These are phyloP conservation scores for Papilio xuthus DNA, from an alignment of 1,140 invertebrate species.

Conservation along the genomic window DNA sequence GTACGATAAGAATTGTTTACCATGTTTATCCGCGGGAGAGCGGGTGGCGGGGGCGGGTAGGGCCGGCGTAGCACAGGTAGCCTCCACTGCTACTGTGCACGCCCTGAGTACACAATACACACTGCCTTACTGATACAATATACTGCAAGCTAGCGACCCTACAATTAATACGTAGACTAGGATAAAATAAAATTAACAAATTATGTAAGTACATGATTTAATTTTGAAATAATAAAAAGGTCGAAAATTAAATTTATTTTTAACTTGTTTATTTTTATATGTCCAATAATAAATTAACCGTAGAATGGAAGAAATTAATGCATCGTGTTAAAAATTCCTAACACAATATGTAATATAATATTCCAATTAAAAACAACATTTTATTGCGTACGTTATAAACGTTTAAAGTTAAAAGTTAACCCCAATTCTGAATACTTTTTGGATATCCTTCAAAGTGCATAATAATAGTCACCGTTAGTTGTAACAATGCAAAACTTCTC, in stretches of 20 bases:
- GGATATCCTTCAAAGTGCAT: not conserved
- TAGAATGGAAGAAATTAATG: too few species aligned
- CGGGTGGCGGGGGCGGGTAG: slow-evolving; percentile 55
- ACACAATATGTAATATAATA: too few species aligned
- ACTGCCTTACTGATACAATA: slow-evolving; percentile 58
- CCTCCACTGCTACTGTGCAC: slow-evolving; percentile 70
- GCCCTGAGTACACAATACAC: slow-evolving; percentile 77
- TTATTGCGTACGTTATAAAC: too few species aligned
- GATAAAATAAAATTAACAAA: not conserved
- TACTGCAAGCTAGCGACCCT: slow-evolving; percentile 47
- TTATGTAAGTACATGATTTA: too few species aligned
- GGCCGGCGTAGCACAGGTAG: slow-evolving; percentile 73
- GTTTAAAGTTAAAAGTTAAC: too few species aligned
- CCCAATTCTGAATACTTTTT: too few species aligned
- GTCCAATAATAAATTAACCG: too few species aligned
- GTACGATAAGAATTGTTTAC: slow-evolving; percentile 74
- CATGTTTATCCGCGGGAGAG: slow-evolving; percentile 49
- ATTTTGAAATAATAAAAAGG: too few species aligned
- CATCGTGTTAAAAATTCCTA: too few species aligned
- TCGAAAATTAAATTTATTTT: too few species aligned
- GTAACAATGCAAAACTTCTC: slow-evolving; percentile 63
- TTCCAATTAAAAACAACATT: too few species aligned
- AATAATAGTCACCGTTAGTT: slow-evolving; percentile 44
- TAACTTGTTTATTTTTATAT: too few species aligned
- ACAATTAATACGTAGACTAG: slow-evolving; percentile 21